Evolutionary conservation across 2,888 invertebrate genomes (phyloP), one percentile per base, ranked within the genome.

Genomic region (Cataglyphis albicans): DNA sequence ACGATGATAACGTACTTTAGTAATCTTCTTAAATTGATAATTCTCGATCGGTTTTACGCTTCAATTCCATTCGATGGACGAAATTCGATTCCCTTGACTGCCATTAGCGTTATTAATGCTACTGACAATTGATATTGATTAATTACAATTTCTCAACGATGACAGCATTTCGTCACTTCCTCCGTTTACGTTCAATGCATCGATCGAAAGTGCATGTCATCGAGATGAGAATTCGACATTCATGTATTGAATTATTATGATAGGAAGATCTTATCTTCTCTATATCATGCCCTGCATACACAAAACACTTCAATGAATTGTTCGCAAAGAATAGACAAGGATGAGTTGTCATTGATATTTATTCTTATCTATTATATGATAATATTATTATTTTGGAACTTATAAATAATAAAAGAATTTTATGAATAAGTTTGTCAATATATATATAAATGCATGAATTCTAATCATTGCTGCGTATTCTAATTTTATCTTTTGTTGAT

Each of bases 191-290:
- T 25, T n/a, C 2, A n/a, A 21, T 29, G 21, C 41, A 44, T 70
- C 25, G 59, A 41, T 59, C 32, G 25, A 25, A 70, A 78, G 10
- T 70, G 70, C 59, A 59, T 38, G 38, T 65, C 41, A 18, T 41
- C 3, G 48, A 48, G 21, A 67, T 2, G 41, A 78, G 61, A 67
- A 64, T 59, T 29, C 67, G 44, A 52, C 67, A 80, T 84, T 82
- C 72, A 72, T 55, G 72, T 35, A 59, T 75, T 21, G 65, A 85
- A 64, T 87, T 84, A 86, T 87, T 87, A 83, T 82, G 84, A 65
- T 70, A n/a, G 7, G 59, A 63, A 25, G 25, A 25, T 25, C 6
- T 21, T 59, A 74, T 68, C n/a, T n/a, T n/a, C n/a, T n/a, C n/a
- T n/a, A n/a, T n/a, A 82, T 82, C 75, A 81, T 65, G 15, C 35